phyloP scores from a whole-genome alignment of 2,888 invertebrate species.

The Cremastinae sp. region DNA sequence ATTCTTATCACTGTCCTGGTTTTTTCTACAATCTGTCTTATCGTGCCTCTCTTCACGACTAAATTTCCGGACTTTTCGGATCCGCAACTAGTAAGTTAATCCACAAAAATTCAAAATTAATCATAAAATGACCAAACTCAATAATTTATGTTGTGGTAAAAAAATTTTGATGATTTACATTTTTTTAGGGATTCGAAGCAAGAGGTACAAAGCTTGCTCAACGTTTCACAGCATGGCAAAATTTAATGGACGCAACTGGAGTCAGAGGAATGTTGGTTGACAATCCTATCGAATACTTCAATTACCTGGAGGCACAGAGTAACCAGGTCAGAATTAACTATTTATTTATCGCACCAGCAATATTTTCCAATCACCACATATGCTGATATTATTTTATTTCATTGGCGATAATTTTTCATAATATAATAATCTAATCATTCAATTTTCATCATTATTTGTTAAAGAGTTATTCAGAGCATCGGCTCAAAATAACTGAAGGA shows the following conservation, averaged over 20 bases:
- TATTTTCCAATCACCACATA: no score
- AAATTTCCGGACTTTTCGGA: slow-evolving; percentile 91
- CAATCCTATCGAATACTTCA: slow-evolving; percentile 83
- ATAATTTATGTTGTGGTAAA: background rate
- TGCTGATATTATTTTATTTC: background rate
- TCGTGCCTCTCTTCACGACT: slow-evolving; percentile 84
- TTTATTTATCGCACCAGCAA: no score
- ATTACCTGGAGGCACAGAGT: slow-evolving; percentile 69
- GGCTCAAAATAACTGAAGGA: slow-evolving; percentile 69
- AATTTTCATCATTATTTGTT: slow-evolving; percentile 7
- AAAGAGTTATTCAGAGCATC: slow-evolving; percentile 44
- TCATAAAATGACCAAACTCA: background rate
- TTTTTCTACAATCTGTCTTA: slow-evolving; percentile 85
- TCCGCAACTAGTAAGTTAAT: slow-evolving; percentile 87
- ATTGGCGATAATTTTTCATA: background rate
- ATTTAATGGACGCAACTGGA: slow-evolving; percentile 88
- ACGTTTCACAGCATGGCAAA: slow-evolving; percentile 91
- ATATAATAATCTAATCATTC: no score
- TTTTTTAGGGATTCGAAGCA: slow-evolving; percentile 91
- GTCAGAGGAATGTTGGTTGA: slow-evolving; percentile 86
- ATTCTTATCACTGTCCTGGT: slow-evolving; percentile 84
- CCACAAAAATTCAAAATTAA: background rate
- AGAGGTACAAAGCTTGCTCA: slow-evolving; percentile 92
- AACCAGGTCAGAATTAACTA: slow-evolving; percentile 67
- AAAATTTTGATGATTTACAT: slow-evolving; percentile 4